Conservation (phyloP, 92 coral and sea anemone genomes). For the Virgularia gustaviana region DNA sequence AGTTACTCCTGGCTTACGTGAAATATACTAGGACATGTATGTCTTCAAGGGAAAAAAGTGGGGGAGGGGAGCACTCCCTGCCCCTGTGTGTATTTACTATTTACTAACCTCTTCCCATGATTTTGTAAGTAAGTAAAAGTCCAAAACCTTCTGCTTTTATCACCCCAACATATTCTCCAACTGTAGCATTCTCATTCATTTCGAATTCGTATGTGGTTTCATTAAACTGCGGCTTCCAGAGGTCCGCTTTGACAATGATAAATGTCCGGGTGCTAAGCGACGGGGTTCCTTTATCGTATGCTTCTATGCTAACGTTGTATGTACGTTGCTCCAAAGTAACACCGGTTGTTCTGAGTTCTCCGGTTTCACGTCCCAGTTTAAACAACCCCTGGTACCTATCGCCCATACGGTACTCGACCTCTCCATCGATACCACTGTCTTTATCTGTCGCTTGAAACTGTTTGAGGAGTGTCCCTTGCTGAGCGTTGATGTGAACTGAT, state of each 20-base stretch:
- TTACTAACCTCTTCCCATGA: conserved; percentile 60
- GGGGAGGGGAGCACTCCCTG: too few relatives aligned
- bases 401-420: conserved; percentile 57
- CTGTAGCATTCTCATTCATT: conserved; percentile 68
- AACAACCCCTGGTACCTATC: not conserved
- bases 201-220: conserved; percentile 62
- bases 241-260: conserved; percentile 62
- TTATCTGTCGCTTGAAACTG: conserved; percentile 63
- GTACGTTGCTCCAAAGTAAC: conserved; percentile 45
- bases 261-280: conserved; percentile 41
- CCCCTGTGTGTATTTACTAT: not conserved
- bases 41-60: too few relatives aligned
- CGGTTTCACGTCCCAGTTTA: not conserved
- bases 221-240: conserved; percentile 66
- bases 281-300: conserved; percentile 73
- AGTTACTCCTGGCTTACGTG: too few relatives aligned
- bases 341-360: conserved; percentile 35
- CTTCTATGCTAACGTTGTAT: conserved; percentile 75
- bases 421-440: conserved; percentile 70
- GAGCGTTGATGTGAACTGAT: conserved; percentile 62
- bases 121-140: conserved; percentile 56
- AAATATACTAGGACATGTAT: too few relatives aligned
- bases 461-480: conserved; percentile 61
- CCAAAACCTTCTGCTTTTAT: conserved; percentile 79
- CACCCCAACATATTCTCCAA: conserved; percentile 64